Conservation (phyloP, 2,888 invertebrate species). For the Pammene aurita region DNA sequence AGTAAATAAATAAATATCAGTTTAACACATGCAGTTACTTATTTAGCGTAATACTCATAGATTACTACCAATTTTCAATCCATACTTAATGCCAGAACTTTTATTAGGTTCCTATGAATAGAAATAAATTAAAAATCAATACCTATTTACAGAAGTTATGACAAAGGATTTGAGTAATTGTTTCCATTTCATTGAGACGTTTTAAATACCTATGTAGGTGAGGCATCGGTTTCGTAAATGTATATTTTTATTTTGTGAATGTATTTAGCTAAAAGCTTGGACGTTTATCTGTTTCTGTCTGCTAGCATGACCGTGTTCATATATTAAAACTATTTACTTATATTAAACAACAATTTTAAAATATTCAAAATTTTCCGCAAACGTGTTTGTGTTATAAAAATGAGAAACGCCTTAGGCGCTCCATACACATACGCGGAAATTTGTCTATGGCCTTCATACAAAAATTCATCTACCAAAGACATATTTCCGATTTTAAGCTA, state of each 20-base stretch:
- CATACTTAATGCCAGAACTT: too few species aligned
- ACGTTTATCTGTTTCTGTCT: not conserved
- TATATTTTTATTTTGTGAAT: not conserved
- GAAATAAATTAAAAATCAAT: too few species aligned
- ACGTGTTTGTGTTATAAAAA: not conserved
- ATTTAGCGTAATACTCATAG: too few species aligned
- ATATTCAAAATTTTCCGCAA: not conserved
- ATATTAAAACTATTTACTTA: too few species aligned
- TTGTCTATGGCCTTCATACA: too few species aligned
- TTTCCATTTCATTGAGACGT: not conserved
- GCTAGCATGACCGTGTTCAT: too few species aligned
- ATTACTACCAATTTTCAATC: too few species aligned
- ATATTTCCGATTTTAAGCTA: too few species aligned
- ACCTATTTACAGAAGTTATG: not conserved
- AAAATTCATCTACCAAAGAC: too few species aligned
- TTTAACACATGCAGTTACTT: too few species aligned
- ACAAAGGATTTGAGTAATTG: not conserved
- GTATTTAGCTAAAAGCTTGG: not conserved
- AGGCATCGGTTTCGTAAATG: not conserved
- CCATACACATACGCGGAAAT: slow-evolving; percentile 17
- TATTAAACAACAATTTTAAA: not conserved
- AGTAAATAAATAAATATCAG: too few species aligned
- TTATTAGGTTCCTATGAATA: too few species aligned
- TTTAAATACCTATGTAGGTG: not conserved
- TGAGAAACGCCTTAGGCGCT: slow-evolving; percentile 9